Conservation (phyloP, 2,797 vertebrate genomes). For the Spinibarbus caldwelli region DNA sequence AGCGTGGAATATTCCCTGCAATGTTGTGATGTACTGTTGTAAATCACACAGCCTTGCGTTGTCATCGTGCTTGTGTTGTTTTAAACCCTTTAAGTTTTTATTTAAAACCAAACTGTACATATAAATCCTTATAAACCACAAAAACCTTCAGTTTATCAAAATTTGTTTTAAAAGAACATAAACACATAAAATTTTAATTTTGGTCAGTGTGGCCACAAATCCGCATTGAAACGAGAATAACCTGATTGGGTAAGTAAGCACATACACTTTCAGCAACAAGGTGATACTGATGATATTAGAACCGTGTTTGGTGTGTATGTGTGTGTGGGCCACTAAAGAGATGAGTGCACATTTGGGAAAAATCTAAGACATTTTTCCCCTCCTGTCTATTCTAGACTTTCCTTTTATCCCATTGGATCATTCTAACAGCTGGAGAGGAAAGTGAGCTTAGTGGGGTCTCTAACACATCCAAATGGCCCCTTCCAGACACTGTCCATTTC, state of each 20-base stretch:
- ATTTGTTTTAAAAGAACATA: conserved; percentile 8
- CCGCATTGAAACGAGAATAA: background rate
- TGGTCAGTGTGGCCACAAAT: background rate
- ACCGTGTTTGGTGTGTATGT: background rate
- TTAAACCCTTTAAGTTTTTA: conserved; percentile 2
- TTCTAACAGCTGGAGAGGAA: conserved; percentile 29
- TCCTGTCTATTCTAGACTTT: background rate
- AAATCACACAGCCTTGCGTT: conserved; percentile 3
- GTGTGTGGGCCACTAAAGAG: conserved; percentile 59
- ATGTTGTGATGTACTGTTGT: conserved; percentile 36
- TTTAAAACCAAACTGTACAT: background rate
- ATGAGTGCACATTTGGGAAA: conserved; percentile 72
- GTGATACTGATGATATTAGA: background rate
- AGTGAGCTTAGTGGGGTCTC: conserved; percentile 52
- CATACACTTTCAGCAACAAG: background rate
- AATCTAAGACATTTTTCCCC: conserved; percentile 37
- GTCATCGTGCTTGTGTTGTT: conserved; percentile 8
- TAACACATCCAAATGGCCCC: conserved; percentile 48
- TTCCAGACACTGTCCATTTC: conserved; percentile 55
- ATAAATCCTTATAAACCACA: conserved; percentile 9
- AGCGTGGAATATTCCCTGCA: background rate
- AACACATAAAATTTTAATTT: background rate
- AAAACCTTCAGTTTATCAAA: background rate
- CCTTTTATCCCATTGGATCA: conserved; percentile 8
- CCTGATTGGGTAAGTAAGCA: background rate